Evolutionary conservation across 2,797 vertebrate genomes (phyloP), one percentile per base, ranked within the genome.

Genomic region (Nannoperca australis): DNA sequence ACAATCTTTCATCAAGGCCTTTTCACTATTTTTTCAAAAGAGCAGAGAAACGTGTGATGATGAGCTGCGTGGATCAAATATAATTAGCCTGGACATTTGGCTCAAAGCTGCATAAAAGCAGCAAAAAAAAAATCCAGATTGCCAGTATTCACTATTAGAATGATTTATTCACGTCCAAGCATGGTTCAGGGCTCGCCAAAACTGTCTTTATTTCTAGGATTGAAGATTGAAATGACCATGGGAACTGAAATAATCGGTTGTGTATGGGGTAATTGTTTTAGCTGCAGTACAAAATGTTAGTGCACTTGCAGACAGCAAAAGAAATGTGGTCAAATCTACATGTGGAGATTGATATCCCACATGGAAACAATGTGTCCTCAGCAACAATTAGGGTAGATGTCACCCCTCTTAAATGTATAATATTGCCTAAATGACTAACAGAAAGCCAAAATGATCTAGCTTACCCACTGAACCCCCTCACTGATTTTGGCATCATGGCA

Each of bases 131-230:
- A 68, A 86, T 81, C 68, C 71, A 20, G 15, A 78, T 79, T 84
- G 84, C 85, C 79, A 88, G 55, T 17, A 58, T 14, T 70, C 73
- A 42, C 78, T 42, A 60, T 83, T 73, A 79, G 34, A 77, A 73
- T 85, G 83, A 93, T 93, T 91, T 92, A 88, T 91, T 81, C 69
- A 51, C 70, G 66, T 79, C 74, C 67, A 69, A 77, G 70, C 44
- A 8, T 40, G 75, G 63, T 74, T 72, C 56, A 18, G 51, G 17
- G 77, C 50, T 70, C 54, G 85, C 82, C 88, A 87, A 84, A 89
- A 72, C 83, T 50, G 56, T 59, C 77, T 86, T 78, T 42, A 76
- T 85, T 78, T 88, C 70, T 58, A 64, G 30, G 30, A 77, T 17
- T 65, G 56, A 78, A 84, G 66, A 75, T 71, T 32, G 32, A 81